Conservation (phyloP, 2,797 vertebrate species). For the Halcyon smyrnensis region DNA sequence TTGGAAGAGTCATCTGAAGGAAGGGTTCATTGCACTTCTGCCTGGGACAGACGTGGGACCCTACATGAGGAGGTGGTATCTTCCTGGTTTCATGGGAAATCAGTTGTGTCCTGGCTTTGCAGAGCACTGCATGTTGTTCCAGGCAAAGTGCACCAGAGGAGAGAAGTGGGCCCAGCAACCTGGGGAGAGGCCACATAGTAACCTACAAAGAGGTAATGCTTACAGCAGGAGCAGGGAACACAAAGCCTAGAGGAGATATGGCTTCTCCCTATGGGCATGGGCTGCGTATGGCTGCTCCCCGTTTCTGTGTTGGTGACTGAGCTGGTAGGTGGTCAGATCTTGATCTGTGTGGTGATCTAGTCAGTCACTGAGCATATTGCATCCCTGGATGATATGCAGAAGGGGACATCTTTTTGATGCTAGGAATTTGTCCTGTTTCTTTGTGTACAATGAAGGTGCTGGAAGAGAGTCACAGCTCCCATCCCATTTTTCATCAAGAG, state of each 20-base stretch:
- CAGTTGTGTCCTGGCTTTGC: neutral
- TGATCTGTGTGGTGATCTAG: neutral
- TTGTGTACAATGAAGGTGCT: neutral
- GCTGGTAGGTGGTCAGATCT: neutral
- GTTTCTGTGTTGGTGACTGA: neutral
- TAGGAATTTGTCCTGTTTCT: neutral
- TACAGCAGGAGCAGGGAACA: neutral
- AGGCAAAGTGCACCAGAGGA: neutral
- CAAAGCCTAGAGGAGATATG: neutral
- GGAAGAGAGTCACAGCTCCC: neutral
- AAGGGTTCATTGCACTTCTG: neutral
- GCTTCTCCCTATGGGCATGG: accelerated
- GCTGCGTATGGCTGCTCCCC: neutral
- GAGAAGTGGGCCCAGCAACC: neutral
- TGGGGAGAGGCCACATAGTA: neutral
- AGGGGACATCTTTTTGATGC: neutral
- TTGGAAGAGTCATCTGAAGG: neutral
- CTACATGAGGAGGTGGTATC: neutral
- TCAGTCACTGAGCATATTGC: neutral
- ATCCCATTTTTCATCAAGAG: neutral
- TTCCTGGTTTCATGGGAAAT: neutral
- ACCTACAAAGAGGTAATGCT: neutral
- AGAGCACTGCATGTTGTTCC: neutral
- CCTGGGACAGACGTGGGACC: neutral
- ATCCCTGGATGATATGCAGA: neutral